Percentiles rank a stretch among this genome's conserved stretches.
Conservation (phyloP, 2,888 invertebrate genomes). For the Creontiades dilutus region DNA sequence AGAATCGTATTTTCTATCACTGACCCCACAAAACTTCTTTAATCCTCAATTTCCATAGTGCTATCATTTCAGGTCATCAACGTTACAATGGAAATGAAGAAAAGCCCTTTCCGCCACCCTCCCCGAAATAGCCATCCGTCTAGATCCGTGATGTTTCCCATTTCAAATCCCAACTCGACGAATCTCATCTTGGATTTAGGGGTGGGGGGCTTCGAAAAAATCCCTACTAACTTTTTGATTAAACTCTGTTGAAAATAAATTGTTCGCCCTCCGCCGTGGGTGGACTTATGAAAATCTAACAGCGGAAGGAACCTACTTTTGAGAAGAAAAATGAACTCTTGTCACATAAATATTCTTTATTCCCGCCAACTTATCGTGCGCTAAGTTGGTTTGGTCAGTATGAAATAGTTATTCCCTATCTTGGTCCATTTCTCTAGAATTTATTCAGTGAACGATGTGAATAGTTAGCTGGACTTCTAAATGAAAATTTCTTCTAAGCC, state of each 20-base stretch:
- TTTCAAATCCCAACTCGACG: slow-evolving; percentile 10
- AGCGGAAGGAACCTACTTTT: slow-evolving; percentile 9
- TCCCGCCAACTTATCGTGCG: background rate
- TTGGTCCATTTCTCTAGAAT: background rate
- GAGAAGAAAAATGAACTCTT: slow-evolving; percentile 51
- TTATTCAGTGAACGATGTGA: background rate
- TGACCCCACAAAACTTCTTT: background rate
- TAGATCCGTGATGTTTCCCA: slow-evolving; percentile 28
- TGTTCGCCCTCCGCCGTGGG: background rate
- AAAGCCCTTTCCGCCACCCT: background rate
- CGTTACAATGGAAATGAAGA: slow-evolving; percentile 4
- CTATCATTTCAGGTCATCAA: slow-evolving; percentile 18
- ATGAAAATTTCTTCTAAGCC: no score
- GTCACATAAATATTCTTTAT: slow-evolving; percentile 47
- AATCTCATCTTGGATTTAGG: slow-evolving; percentile 23
- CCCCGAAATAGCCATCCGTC: background rate
- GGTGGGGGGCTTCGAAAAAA: slow-evolving; percentile 19
- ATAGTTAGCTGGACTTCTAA: no score
- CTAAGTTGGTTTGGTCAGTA: background rate
- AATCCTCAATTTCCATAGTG: background rate
- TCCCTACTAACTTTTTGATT: slow-evolving; percentile 34
- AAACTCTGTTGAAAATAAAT: slow-evolving; percentile 43
- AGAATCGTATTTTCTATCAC: background rate
- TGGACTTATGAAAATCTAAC: slow-evolving; percentile 45
- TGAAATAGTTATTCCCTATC: background rate